These are phyloP conservation scores for Cataglyphis livida DNA, from an alignment of 2,888 invertebrate genomes.

Conservation along the genomic window DNA sequence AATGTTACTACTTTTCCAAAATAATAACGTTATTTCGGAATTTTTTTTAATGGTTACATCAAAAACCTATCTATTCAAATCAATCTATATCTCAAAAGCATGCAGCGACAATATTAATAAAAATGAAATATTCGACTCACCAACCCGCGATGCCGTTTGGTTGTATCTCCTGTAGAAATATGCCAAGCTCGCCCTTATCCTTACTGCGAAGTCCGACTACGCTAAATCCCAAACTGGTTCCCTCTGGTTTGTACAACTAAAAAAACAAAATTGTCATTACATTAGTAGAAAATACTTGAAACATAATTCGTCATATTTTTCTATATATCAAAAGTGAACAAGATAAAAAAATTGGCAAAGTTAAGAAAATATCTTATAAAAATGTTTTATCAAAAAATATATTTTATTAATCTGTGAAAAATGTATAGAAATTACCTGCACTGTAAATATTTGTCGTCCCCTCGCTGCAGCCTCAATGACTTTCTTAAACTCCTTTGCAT, in stretches of 20 bases:
- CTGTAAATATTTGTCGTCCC: conserved; percentile 88
- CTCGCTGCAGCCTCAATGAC: conserved; percentile 87
- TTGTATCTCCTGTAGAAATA: conserved; percentile 90
- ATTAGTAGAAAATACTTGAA: background rate
- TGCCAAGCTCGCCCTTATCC: conserved; percentile 89
- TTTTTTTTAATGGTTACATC: background rate
- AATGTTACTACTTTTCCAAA: background rate
- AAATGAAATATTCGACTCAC: conserved; percentile 84
- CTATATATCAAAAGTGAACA: background rate
- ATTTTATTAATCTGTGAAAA: background rate
- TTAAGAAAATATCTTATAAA: background rate
- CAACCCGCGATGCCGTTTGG: conserved; percentile 89
- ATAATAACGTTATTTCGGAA: background rate
- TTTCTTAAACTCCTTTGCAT: conserved; percentile 87
- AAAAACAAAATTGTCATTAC: background rate
- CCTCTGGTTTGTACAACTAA: conserved; percentile 88
- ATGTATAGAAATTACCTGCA: conserved; percentile 84
- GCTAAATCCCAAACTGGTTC: conserved; percentile 90
- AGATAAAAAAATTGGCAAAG: background rate
- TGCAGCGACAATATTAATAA: conserved; percentile 18
- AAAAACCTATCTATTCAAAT: background rate
- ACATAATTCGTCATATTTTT: background rate
- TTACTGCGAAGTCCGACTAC: conserved; percentile 89
- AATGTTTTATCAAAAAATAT: background rate
- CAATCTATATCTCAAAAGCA: background rate